These are phyloP conservation scores for Tetramorium parvispinum DNA, from an alignment of 1,140 invertebrate genomes.

Conservation along the genomic window DNA sequence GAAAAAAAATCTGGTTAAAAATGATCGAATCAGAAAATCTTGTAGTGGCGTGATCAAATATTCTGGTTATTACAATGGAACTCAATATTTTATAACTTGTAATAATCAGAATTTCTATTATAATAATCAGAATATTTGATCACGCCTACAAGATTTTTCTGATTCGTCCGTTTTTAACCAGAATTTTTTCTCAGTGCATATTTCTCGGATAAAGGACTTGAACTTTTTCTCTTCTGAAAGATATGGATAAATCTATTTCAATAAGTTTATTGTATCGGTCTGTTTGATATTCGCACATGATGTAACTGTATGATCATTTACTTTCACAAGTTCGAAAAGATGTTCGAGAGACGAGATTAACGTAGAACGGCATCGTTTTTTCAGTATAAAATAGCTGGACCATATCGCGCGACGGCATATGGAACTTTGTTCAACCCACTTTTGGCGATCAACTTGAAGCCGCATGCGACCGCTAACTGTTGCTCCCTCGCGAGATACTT, in stretches of 20 bases:
- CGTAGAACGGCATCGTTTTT: neutral
- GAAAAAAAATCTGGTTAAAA: neutral
- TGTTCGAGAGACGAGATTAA: neutral
- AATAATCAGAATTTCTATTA: no score
- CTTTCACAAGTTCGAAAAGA: neutral
- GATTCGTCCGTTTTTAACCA: no score
- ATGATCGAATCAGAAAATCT: no score
- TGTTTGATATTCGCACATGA: neutral
- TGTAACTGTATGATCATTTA: neutral
- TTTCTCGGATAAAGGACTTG: neutral
- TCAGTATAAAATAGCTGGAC: neutral
- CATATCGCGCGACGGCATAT: constrained; percentile 37
- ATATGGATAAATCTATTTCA: neutral
- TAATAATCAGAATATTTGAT: no score
- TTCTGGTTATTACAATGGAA: no score
- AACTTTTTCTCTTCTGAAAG: neutral
- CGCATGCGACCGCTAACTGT: constrained; percentile 70
- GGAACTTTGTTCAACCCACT: constrained; percentile 83
- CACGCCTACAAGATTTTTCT: no score
- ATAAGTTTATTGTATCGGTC: neutral
- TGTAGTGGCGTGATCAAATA: no score
- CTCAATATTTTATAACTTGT: no score
- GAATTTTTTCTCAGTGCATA: no score
- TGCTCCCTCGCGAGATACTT: constrained; percentile 62
- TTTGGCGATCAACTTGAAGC: constrained; percentile 79